These are phyloP conservation scores for Erinaceus europaeus DNA, from an alignment of 2,113 vertebrate genomes.

Conservation along the genomic window DNA sequence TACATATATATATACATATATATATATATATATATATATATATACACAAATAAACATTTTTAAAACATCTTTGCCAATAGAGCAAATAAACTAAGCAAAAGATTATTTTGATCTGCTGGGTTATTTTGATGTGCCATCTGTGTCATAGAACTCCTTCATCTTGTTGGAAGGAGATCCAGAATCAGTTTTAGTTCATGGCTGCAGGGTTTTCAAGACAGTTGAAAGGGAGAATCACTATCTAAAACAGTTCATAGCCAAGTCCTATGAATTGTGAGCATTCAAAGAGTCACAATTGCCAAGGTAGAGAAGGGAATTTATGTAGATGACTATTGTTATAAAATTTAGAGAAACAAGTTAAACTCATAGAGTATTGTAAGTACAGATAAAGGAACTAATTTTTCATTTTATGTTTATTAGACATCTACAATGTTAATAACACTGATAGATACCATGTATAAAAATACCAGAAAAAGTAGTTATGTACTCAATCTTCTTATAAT, in stretches of 20 bases:
- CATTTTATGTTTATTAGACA: neutral
- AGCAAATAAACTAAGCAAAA: neutral
- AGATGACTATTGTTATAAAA: too few relatives aligned
- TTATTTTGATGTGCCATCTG: neutral
- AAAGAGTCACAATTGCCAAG: neutral
- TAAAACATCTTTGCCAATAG: neutral
- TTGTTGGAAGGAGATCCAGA: neutral
- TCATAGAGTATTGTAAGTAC: neutral
- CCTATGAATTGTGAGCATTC: neutral
- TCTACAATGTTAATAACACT: neutral
- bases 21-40: neutral
- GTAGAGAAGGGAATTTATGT: neutral
- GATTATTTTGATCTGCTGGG: neutral
- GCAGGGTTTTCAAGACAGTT: neutral
- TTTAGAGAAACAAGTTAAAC: neutral
- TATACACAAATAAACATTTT: neutral
- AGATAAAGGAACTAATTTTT: neutral
- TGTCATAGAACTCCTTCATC: neutral
- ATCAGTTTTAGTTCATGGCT: neutral
- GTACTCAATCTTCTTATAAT: neutral
- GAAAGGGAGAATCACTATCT: neutral
- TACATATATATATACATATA: neutral
- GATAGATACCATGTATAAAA: neutral
- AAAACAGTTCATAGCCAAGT: neutral
- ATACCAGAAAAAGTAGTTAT: neutral